Evolutionary conservation across 2,797 vertebrate species (phyloP), one percentile per base, ranked within the genome.

Genomic region (Falco biarmicus): DNA sequence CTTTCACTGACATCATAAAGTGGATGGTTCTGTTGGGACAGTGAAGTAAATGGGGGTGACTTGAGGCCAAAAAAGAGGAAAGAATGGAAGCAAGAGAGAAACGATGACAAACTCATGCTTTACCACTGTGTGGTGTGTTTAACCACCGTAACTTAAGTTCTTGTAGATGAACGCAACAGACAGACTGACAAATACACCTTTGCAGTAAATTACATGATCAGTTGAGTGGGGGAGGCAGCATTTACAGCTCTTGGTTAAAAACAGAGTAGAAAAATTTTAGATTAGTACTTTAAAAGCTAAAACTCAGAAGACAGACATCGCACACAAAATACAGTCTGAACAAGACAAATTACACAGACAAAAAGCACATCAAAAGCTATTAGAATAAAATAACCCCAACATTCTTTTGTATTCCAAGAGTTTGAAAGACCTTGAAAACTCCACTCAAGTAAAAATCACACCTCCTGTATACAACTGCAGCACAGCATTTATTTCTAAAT

Each of bases 311-410:
- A 48, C 37, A 87, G 41, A 68, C 41, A 37, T 9, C 8, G 5
- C 84, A 95, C 43, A 71, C 74, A 87, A 96, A 90, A 93, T 56
- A 91, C 22, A 81, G 41, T 45, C 79, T 51, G 60, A 92, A 87
- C 8, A 83, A 70, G 80, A 90, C 26, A 96, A 96, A 87, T 87
- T 73, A 65, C 41, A 83, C 50, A 76, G 81, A 79, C n/a, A 89
- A 92, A 97, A 93, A 93, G 34, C 16, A 63, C 32, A 64, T 73
- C 39, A 80, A 90, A 94, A 93, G 51, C 76, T 78, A 48, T 85
- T 87, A 74, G 26, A 82, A 88, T 71, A 89, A 76, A 69, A 53
- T 71, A 43, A 43, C 2, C 3, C 2, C 21, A 63, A 31, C 32
- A 53, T 87, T 82, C 32, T 83, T 94, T 76, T 32, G 31, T 70